These are phyloP conservation scores for Microcebus jonahi DNA, from an alignment of 2,113 vertebrate genomes.

Conservation along the genomic window DNA sequence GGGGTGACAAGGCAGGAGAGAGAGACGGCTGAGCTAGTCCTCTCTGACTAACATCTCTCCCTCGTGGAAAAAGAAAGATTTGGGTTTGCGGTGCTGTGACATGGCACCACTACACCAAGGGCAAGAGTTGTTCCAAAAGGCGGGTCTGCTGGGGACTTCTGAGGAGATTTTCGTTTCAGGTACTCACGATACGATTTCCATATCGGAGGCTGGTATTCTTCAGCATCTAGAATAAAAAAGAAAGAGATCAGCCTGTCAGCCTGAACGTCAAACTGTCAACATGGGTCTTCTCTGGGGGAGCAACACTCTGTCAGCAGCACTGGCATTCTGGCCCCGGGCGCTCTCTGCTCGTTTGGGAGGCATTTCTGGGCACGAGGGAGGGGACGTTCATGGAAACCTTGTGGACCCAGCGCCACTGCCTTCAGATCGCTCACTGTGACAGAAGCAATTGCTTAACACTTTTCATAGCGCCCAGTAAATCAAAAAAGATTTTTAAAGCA, in stretches of 20 bases:
- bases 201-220: constrained; percentile 99
- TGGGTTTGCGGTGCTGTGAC: background rate
- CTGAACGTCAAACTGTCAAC: constrained; percentile 74
- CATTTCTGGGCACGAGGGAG: constrained; percentile 23
- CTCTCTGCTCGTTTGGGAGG: constrained; percentile 52
- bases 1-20: background rate
- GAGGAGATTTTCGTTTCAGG: constrained; percentile 10
- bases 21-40: background rate
- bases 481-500: constrained; percentile 66
- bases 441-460: constrained; percentile 66
- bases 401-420: background rate
- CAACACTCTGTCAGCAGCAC: constrained; percentile 72
- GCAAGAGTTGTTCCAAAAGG: background rate
- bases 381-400: constrained; percentile 26
- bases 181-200: constrained; percentile 99
- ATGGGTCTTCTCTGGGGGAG: constrained; percentile 65
- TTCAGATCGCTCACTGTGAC: constrained; percentile 33
- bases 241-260: constrained; percentile 77
- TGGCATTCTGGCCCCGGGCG: constrained; percentile 65
- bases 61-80: background rate
- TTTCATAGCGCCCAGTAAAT: constrained; percentile 65
- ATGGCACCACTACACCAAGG: background rate
- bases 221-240: constrained; percentile 91
- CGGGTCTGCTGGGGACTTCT: background rate
- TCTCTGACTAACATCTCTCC: background rate